Base-by-base conservation (phyloP, 1,140 invertebrate species). In the Oppia nitens region DNA sequence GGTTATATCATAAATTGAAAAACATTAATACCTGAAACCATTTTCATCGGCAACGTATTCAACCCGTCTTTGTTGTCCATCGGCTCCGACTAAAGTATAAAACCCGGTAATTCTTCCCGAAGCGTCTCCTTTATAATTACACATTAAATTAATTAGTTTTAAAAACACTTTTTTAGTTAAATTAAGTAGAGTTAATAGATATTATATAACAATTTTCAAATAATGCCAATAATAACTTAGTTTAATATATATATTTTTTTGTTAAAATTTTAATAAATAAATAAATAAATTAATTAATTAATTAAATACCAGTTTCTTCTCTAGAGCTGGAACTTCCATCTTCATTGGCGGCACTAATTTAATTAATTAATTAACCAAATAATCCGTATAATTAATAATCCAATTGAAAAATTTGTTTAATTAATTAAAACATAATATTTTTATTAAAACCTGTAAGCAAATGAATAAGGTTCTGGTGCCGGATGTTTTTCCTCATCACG, bases 31-130 rank as follows among this genome's bases (percentile, higher is more conserved):
- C 47, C 57, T 27, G 59, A 61, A 64, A 29, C 63, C 63, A 59
- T 60, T 59, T 45, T 61, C 63, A 50, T 64, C 63, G 24, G 63
- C 63, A 21, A 62, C 58, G 51, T 64, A 64, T 26, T 64, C 60
- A 24, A 64, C 63, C 23, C 61, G 57, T 53, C 63, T 60, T 51
- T 64, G 60, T 26, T 60, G 59, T 11, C 63, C 63, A 40, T 62
- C 53, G 4, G 53, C 49, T 51, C 61, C 63, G 48, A 59, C 25
- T 2, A 51, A 47, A 21, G 49, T 60, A 25, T 60, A 60, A n/a
- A 59, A 50, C 9, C 59, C 59, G 40, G 53, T 63, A 9, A 62
- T 52, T 50, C 45, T 20, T 20, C 61, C 61, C 23, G 48, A 49
- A 14, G 32, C 52, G 27, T 62, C 61, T 24, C 57, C 52, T 53